These are phyloP conservation scores for Parazoanthus darwini DNA, from an alignment of 92 coral and sea anemone species.

Conservation along the genomic window DNA sequence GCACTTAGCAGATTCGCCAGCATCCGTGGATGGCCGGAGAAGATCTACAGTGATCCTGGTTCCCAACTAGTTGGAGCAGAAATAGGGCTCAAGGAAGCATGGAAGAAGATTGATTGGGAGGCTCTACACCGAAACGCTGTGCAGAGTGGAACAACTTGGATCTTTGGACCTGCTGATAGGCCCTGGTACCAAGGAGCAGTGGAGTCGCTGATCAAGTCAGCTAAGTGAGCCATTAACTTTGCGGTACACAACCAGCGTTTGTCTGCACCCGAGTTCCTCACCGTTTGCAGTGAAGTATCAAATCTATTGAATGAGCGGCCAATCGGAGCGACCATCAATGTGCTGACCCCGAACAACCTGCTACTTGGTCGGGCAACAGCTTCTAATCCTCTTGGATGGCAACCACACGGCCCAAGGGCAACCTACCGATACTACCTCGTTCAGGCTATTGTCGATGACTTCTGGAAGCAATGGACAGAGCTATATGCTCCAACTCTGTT, in stretches of 20 bases:
- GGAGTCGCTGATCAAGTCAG: slow-evolving; percentile 48
- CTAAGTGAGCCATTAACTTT: slow-evolving; percentile 54
- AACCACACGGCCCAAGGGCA: slow-evolving; percentile 37
- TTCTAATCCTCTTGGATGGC: slow-evolving; percentile 56
- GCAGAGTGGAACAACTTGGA: slow-evolving; percentile 49
- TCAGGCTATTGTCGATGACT: slow-evolving; percentile 49
- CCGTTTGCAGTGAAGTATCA: slow-evolving; percentile 54
- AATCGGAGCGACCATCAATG: slow-evolving; percentile 42
- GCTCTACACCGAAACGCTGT: slow-evolving; percentile 29
- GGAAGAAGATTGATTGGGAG: slow-evolving; percentile 34
- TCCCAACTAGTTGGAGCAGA: slow-evolving; percentile 51
- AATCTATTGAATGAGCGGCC: slow-evolving; percentile 60
- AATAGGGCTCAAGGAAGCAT: slow-evolving; percentile 40
- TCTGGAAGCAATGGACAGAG: slow-evolving; percentile 63
- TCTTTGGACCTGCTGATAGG: slow-evolving; percentile 63
- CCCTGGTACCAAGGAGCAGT: slow-evolving; percentile 68
- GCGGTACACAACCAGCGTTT: slow-evolving; percentile 52
- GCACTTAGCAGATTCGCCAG: slow-evolving; percentile 52
- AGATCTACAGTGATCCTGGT: slow-evolving; percentile 52
- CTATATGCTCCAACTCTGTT: slow-evolving; percentile 62
- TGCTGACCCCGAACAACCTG: slow-evolving; percentile 55
- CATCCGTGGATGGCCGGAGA: slow-evolving; percentile 51
- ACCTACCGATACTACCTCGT: slow-evolving; percentile 51
- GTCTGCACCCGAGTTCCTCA: slow-evolving; percentile 55
- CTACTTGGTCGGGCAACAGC: slow-evolving; percentile 58